Conservation (phyloP, 37 sponge, comb jelly and placozoan species). For the Agelas oroides region DNA sequence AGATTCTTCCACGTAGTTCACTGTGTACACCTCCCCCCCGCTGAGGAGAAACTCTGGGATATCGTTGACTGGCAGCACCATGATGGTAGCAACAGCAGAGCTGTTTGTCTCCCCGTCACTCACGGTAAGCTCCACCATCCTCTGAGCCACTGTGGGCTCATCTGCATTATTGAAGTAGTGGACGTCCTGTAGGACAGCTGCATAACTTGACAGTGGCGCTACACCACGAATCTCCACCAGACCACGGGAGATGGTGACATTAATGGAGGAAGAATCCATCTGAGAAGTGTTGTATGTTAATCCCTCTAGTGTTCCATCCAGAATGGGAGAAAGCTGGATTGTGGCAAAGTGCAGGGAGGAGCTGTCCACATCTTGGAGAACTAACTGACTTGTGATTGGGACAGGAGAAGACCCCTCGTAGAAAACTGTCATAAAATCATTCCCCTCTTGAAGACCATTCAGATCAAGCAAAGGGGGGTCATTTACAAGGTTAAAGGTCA, state of each 20-base stretch:
- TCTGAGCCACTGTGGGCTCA: conserved; percentile 45
- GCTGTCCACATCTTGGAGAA: conserved; percentile 67
- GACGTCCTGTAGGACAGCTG: conserved; percentile 17
- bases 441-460: conserved; percentile 65
- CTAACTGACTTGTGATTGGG: conserved; percentile 9
- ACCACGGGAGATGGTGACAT: conserved; percentile 3
- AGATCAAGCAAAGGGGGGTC: conserved; percentile 83
- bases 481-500: conserved; percentile 62
- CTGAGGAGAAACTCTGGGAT: conserved; percentile 21
- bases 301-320: conserved; percentile 34
- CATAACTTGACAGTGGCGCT: conserved; percentile 20
- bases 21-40: background rate
- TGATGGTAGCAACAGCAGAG: conserved; percentile 10
- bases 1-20: conserved; percentile 44
- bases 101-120: conserved; percentile 57
- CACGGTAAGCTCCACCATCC: conserved; percentile 13
- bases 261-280: background rate
- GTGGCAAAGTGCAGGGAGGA: conserved; percentile 2
- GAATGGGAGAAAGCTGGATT: background rate
- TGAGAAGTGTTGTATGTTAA: background rate
- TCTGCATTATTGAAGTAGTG: conserved; percentile 62
- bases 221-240: conserved; percentile 24
- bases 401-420: conserved; percentile 43
- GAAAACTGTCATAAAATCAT: conserved; percentile 33
- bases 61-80: conserved; percentile 50